A percentile compares a stretch with the other conserved stretches of the same genome.
Conservation (phyloP, 2,113 vertebrate genomes). For the Gorsachius goisagi region DNA sequence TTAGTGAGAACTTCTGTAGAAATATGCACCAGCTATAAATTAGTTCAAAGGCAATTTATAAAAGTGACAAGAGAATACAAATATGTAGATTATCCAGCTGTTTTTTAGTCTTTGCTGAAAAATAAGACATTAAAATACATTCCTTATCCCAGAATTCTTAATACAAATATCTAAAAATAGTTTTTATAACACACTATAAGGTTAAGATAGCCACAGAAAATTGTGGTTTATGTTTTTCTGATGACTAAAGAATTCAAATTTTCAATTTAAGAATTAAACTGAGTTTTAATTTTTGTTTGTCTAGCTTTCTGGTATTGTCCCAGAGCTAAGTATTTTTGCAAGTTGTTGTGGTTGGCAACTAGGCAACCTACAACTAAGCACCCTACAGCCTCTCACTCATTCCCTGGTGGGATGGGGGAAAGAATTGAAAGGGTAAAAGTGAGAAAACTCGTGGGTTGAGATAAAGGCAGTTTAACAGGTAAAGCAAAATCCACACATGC, state of each 20-base stretch:
- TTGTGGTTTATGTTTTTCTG: background rate
- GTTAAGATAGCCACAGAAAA: background rate
- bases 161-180: background rate
- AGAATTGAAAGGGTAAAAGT: background rate
- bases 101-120: background rate
- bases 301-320: background rate
- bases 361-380: background rate
- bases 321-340: background rate
- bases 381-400: background rate
- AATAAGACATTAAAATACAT: background rate
- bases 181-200: background rate
- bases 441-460: background rate
- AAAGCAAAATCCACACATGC: rapidly evolving
- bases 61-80: background rate
- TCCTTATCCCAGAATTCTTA: background rate
- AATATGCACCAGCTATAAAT: background rate
- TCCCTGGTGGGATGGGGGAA: background rate
- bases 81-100: background rate
- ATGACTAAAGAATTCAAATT: background rate
- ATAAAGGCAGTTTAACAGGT: background rate
- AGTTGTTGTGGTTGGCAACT: background rate
- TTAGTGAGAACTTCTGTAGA: background rate
- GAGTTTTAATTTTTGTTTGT: background rate
- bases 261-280: background rate
- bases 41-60: background rate